These are phyloP conservation scores for Sebastes paucispinis DNA, from an alignment of 2,797 vertebrate genomes.

Conservation along the genomic window DNA sequence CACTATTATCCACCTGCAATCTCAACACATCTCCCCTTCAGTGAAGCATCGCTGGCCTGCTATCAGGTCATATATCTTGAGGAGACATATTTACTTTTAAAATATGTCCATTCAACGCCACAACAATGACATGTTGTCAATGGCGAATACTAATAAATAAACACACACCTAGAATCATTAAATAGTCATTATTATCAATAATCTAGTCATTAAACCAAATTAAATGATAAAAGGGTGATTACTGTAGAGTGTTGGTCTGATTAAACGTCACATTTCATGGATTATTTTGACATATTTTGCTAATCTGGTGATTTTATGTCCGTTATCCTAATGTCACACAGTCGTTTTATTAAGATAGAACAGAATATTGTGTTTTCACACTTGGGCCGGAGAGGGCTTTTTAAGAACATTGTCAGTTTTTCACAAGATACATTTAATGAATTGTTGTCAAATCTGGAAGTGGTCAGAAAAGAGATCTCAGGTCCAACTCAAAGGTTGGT, in stretches of 20 bases:
- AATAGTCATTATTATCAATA: background rate
- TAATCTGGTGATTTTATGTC: background rate
- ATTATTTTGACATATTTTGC: background rate
- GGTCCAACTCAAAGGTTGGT: background rate
- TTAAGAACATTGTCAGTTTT: background rate
- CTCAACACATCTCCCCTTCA: slow-evolving; percentile 39
- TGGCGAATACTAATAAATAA: background rate
- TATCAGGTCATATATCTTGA: slow-evolving; percentile 15
- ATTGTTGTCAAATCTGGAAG: background rate
- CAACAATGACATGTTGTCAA: background rate
- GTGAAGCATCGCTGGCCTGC: slow-evolving; percentile 24
- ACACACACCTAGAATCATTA: background rate
- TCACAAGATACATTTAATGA: background rate
- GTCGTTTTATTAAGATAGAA: background rate
- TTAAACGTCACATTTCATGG: background rate
- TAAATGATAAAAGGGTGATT: background rate
- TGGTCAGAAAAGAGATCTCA: background rate
- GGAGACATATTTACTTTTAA: slow-evolving; percentile 19
- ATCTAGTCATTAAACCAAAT: background rate
- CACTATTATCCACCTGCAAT: slow-evolving; percentile 53
- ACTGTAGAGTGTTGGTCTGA: background rate
- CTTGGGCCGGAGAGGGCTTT: background rate
- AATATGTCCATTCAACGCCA: background rate
- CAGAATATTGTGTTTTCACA: background rate
- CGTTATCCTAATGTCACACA: background rate